Evolutionary conservation across 2,888 invertebrate genomes (phyloP).

Genomic region (Drosophila macrospina): DNA sequence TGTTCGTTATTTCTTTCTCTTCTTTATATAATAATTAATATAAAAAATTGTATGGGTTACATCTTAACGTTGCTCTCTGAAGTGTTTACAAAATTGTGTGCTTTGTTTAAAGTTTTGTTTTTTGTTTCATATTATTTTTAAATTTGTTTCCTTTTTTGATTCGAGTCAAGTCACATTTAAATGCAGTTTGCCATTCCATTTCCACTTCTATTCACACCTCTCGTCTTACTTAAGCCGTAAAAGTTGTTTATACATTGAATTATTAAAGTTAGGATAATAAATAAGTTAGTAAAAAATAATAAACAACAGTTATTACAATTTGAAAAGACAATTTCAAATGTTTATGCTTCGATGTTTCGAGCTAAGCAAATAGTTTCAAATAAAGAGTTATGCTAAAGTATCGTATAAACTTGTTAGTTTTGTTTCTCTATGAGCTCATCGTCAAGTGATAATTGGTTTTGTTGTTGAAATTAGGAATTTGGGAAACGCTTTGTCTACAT

Average conservation of each 20-base stretch:
- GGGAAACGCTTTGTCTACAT: slow-evolving; percentile 63
- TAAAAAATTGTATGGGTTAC: slow-evolving; percentile 65
- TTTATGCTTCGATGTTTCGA: slow-evolving; percentile 29
- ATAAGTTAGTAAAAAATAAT: slow-evolving; percentile 77
- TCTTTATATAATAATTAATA: slow-evolving; percentile 60
- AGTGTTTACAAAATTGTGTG: slow-evolving; percentile 63
- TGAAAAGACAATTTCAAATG: slow-evolving; percentile 58
- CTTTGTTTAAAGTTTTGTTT: slow-evolving; percentile 33
- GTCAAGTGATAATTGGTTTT: slow-evolving; percentile 55
- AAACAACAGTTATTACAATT: slow-evolving; percentile 77
- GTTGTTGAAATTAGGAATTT: slow-evolving; percentile 49
- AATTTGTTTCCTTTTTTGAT: slow-evolving; percentile 56
- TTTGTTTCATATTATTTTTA: slow-evolving; percentile 9
- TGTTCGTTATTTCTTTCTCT: slow-evolving; percentile 58
- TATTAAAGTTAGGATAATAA: slow-evolving; percentile 80
- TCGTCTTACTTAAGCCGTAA: slow-evolving; percentile 74
- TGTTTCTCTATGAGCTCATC: slow-evolving; percentile 55
- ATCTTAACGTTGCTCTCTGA: slow-evolving; percentile 34
- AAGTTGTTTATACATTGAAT: slow-evolving; percentile 73
- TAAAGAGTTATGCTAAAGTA: slow-evolving; percentile 61
- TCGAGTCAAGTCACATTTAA: slow-evolving; percentile 77
- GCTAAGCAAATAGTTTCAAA: slow-evolving; percentile 41
- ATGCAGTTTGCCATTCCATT: slow-evolving; percentile 74
- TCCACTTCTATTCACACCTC: slow-evolving; percentile 52
- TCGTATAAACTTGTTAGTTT: slow-evolving; percentile 44